These are phyloP conservation scores for Griposia aprilina DNA, from an alignment of 2,888 invertebrate species.

Conservation along the genomic window DNA sequence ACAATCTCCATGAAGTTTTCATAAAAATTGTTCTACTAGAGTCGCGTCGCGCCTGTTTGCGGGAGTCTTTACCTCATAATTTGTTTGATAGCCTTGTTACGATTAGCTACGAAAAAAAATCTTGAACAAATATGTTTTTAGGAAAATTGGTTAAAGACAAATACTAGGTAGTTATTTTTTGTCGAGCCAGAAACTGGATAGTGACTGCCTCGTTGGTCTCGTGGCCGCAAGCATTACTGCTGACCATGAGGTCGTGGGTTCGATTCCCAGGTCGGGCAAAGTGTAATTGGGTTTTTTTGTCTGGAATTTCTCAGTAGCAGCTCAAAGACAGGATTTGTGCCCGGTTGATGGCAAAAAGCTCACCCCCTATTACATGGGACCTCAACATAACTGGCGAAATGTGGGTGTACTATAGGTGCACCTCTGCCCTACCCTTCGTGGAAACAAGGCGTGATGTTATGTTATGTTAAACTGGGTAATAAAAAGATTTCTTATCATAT, in stretches of 20 bases:
- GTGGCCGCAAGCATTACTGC: background rate
- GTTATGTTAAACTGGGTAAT: background rate
- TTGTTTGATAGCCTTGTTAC: slow-evolving; percentile 42
- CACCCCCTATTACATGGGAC: background rate
- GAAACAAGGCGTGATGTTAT: background rate
- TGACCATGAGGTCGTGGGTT: background rate
- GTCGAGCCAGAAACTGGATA: slow-evolving; percentile 14
- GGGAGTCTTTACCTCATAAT: slow-evolving; percentile 26
- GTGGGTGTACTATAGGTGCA: background rate
- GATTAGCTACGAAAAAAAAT: slow-evolving; percentile 21
- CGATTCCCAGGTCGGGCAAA: background rate
- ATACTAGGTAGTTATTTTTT: slow-evolving; percentile 37
- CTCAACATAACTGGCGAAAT: background rate
- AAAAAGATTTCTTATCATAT: slow-evolving; percentile 8
- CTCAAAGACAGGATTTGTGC: background rate
- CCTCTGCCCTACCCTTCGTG: background rate
- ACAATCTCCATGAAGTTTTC: too few species aligned
- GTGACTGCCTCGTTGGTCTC: background rate
- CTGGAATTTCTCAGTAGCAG: background rate
- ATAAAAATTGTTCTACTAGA: too few species aligned
- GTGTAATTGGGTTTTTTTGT: background rate
- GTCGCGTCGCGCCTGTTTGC: too few species aligned
- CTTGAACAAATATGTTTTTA: slow-evolving; percentile 42
- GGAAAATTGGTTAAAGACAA: slow-evolving; percentile 49
- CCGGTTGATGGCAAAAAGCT: background rate